phyloP scores from a whole-genome alignment of 2,888 invertebrate species.

The Heliconius aoede region DNA sequence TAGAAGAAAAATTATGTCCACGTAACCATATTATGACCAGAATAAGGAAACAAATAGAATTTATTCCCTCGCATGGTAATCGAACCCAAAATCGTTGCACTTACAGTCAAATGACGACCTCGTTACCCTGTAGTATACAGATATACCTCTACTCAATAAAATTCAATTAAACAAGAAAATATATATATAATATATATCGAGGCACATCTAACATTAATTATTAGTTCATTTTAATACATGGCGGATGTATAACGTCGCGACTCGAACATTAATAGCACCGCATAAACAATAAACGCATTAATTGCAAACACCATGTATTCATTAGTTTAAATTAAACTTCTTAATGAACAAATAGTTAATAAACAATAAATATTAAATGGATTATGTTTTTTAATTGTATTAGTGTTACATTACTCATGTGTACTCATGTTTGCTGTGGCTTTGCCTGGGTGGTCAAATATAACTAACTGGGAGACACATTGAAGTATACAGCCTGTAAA shows the following conservation, averaged over 20 bases:
- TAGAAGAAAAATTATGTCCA: too few species aligned
- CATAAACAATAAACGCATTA: conserved; percentile 18
- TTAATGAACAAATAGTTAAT: conserved; percentile 34
- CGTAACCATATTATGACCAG: too few species aligned
- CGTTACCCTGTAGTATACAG: too few species aligned
- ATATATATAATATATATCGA: neutral
- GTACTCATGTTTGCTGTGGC: neutral
- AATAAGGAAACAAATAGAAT: too few species aligned
- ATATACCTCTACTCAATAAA: neutral
- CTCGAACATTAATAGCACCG: conserved; percentile 20
- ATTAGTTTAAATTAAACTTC: conserved; percentile 19
- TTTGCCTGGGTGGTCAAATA: too few species aligned
- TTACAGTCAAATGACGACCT: too few species aligned
- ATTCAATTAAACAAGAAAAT: neutral
- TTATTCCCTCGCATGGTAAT: too few species aligned
- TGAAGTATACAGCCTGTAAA: too few species aligned
- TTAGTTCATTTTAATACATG: neutral
- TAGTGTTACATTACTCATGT: neutral
- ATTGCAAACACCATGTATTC: conserved; percentile 17
- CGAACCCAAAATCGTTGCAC: too few species aligned
- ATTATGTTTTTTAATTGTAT: conserved; percentile 27
- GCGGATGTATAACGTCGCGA: conserved; percentile 18
- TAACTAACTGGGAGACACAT: too few species aligned
- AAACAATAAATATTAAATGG: conserved; percentile 35
- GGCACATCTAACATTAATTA: neutral